Conservation (phyloP, 2,888 invertebrate genomes). For the Tinea pellionella region DNA sequence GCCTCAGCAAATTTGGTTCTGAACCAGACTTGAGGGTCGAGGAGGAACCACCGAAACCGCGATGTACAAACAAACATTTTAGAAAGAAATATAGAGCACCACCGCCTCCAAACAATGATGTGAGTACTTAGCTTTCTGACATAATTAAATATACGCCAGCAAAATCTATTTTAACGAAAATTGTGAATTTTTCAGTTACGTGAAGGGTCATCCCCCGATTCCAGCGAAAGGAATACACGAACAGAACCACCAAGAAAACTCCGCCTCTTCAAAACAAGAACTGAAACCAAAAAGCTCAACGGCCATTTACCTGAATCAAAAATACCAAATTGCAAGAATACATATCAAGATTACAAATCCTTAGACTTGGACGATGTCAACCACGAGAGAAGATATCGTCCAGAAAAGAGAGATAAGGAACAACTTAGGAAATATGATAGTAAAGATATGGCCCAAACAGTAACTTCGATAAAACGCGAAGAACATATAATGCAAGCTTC, state of each 20-base stretch:
- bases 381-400: slow-evolving; percentile 48
- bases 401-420: slow-evolving; percentile 56
- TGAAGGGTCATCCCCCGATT: slow-evolving; percentile 71
- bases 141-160: neutral
- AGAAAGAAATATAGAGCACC: slow-evolving; percentile 85
- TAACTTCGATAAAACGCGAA: slow-evolving; percentile 52
- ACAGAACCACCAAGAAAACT: slow-evolving; percentile 66
- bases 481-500: slow-evolving; percentile 58
- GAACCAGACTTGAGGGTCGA: slow-evolving; percentile 76
- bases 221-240: slow-evolving; percentile 63
- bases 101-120: slow-evolving; percentile 63
- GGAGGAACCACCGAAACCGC: slow-evolving; percentile 47
- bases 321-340: slow-evolving; percentile 34
- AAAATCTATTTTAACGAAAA: neutral
- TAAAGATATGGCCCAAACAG: slow-evolving; percentile 53
- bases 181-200: slow-evolving; percentile 34
- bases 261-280: slow-evolving; percentile 80
- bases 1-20: slow-evolving; percentile 71
- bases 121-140: slow-evolving; percentile 36
- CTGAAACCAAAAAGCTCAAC: slow-evolving; percentile 73
- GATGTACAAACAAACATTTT: slow-evolving; percentile 60
- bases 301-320: slow-evolving; percentile 38
- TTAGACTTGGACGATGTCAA: slow-evolving; percentile 34
- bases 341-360: slow-evolving; percentile 49
- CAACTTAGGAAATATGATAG: slow-evolving; percentile 53